Evolutionary conservation across 2,113 vertebrate genomes (phyloP), one percentile per base, ranked within the genome.

Genomic region (Mormoops blainvillei): DNA sequence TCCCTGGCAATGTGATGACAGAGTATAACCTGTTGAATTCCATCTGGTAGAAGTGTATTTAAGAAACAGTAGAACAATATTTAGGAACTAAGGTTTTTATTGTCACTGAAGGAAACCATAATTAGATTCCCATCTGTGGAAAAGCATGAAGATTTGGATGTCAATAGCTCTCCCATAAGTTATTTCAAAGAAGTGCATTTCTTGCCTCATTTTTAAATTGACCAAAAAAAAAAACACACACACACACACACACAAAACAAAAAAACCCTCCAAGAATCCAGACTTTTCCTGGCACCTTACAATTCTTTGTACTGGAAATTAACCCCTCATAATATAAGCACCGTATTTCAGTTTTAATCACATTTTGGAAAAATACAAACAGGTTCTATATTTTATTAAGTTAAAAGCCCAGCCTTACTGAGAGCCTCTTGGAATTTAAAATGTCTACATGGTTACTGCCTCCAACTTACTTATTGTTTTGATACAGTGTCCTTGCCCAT

Each of bases 11-110:
- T 88, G 45, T 56, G 52, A 2, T 91, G 89, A 7, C 15, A 81
- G 71, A 73, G 2, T 76, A 84, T 84, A 95, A 54, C n/a, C 76
- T 93, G n/a, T 95, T 97, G 15, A 36, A 94, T 89, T 82, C 85
- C 33, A 91, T 98, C 15, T 93, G 54, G 9, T 97, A 94, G 96
- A 96, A 50, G 13, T 84, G 54, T 93, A 88, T 95, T 96, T 97
- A 94, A 87, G 45, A 76, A 36, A 24, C 20, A 84, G 52, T 63
- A 84, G 96, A 97, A 56, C 38, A 93, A 22, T 89, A 85, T 96
- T 95, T 97, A 95, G 91, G 50, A 81, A 38, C 22, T 71, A 83
- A 82, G 15, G 33, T 73, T 87, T 65, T 92, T 96, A 52, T 93
- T 65, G 82, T 96, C 63, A 31, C 68, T 92, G 4, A 26, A 43